Conservation (phyloP, 2,113 vertebrate genomes). For the Muntiacus muntjak region DNA sequence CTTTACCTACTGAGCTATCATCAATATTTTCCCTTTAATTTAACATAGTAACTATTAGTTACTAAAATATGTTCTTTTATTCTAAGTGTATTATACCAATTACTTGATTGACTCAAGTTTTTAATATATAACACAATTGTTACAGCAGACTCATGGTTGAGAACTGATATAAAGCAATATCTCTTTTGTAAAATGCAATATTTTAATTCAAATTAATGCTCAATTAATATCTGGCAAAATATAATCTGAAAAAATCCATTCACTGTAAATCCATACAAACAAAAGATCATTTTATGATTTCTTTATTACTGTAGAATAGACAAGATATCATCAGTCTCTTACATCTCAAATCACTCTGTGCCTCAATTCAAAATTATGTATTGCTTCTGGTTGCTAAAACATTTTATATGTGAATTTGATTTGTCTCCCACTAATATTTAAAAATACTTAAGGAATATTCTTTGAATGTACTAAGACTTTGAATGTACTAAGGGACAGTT, state of each 20-base stretch:
- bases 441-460: not conserved
- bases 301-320: not conserved
- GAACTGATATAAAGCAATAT: not conserved
- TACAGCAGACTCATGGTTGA: not conserved
- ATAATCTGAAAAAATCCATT: not conserved
- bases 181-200: not conserved
- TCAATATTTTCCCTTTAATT: not conserved
- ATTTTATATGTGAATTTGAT: not conserved
- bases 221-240: not conserved
- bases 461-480: not conserved
- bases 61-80: not conserved
- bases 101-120: not conserved
- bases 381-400: not conserved
- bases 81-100: not conserved
- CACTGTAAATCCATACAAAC: not conserved
- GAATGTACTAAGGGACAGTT: not conserved
- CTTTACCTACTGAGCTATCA: not conserved
- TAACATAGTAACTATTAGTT: not conserved
- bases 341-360: not conserved
- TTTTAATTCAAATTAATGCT: slow-evolving; percentile 15
- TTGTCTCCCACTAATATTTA: not conserved
- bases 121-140: not conserved
- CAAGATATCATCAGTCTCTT: not conserved
- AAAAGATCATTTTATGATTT: not conserved
- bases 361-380: not conserved